Evolutionary conservation across 2,888 invertebrate species (phyloP).

Genomic region (Troilus luridus): DNA sequence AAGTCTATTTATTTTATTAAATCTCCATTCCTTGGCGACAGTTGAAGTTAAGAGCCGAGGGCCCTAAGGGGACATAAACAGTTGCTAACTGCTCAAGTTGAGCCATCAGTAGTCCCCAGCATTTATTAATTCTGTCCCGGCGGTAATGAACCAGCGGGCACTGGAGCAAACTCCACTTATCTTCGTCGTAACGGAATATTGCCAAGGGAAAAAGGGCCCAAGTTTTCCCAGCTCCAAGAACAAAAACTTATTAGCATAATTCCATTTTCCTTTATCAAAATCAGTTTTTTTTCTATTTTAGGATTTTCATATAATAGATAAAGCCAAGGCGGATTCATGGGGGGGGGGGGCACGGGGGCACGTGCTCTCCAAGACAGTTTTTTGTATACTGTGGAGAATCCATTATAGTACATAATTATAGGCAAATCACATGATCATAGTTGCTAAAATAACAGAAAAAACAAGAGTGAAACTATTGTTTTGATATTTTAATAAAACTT

Average conservation of each 20-base stretch:
- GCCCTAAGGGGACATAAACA: neutral
- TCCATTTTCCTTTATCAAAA: constrained; percentile 35
- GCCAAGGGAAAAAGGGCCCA: constrained; percentile 1
- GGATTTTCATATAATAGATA: neutral
- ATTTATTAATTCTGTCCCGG: constrained; percentile 46
- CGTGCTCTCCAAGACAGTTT: no score
- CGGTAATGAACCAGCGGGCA: neutral
- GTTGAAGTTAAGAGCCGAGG: neutral
- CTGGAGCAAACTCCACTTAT: constrained; percentile 10
- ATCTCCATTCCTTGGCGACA: constrained; percentile 36
- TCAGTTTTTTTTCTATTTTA: neutral
- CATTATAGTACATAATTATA: no score
- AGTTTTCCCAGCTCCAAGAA: neutral
- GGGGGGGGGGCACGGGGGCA: no score
- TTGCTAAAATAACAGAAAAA: no score
- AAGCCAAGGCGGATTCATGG: neutral
- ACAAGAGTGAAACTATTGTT: no score
- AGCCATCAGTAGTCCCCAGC: constrained; percentile 7
- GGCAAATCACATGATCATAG: no score
- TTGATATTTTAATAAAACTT: no score
- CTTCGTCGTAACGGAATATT: constrained; percentile 44
- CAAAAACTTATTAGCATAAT: constrained; percentile 46
- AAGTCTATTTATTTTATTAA: constrained; percentile 32
- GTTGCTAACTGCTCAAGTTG: constrained; percentile 16
- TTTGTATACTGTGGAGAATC: no score